Evolutionary conservation across 2,888 invertebrate genomes (phyloP).

Genomic region (Eupithecia dodoneata): DNA sequence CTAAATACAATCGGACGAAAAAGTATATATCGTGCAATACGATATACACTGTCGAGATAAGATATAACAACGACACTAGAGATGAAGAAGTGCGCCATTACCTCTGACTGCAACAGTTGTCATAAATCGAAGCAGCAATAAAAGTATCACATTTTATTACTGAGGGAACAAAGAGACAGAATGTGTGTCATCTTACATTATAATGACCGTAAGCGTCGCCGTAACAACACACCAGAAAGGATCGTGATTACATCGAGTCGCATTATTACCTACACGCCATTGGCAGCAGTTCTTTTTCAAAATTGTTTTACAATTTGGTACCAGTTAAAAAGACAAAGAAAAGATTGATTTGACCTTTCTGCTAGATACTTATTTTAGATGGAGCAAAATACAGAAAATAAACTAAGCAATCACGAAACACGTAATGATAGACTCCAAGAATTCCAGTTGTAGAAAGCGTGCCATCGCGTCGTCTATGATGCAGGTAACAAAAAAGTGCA

Average conservation of each 20-base stretch:
- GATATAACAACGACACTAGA: slow-evolving; percentile 32
- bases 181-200: slow-evolving; percentile 25
- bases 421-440: slow-evolving; percentile 36
- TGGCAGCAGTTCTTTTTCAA: neutral
- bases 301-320: neutral
- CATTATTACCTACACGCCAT: slow-evolving; percentile 5
- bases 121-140: slow-evolving; percentile 30
- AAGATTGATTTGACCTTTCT: neutral
- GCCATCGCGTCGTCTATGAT: slow-evolving; percentile 63
- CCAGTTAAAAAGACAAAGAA: neutral
- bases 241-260: slow-evolving; percentile 10
- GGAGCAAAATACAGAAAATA: neutral
- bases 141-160: slow-evolving; percentile 33
- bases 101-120: slow-evolving; percentile 26
- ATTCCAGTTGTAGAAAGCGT: slow-evolving; percentile 70
- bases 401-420: neutral
- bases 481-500: slow-evolving; percentile 65
- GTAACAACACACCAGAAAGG: slow-evolving; percentile 16
- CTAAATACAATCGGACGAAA: slow-evolving; percentile 38
- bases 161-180: slow-evolving; percentile 25
- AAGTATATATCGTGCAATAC: slow-evolving; percentile 36
- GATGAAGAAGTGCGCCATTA: slow-evolving; percentile 34
- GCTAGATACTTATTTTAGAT: neutral
- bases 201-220: slow-evolving; percentile 8
- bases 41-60: slow-evolving; percentile 30